Conservation (phyloP, 2,797 vertebrate species). For the Varecia variegata region DNA sequence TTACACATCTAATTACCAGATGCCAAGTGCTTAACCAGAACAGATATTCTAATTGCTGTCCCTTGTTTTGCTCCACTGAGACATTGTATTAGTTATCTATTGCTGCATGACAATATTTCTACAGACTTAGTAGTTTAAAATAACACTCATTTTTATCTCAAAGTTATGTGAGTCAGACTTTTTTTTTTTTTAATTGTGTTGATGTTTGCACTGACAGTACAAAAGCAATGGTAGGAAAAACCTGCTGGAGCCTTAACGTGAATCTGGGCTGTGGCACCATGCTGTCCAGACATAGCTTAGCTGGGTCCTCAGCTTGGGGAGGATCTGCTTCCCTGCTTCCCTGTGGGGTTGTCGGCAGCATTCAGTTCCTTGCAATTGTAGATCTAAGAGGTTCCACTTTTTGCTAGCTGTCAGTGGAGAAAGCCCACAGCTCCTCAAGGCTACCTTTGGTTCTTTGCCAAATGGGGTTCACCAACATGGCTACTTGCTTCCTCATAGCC, state of each 20-base stretch:
- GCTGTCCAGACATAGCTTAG: not conserved
- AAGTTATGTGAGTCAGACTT: not conserved
- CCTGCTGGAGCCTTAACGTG: not conserved
- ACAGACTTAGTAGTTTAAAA: constrained; percentile 1
- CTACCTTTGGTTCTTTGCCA: not conserved
- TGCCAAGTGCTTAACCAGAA: constrained; percentile 57
- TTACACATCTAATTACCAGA: constrained; percentile 73
- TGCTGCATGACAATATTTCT: constrained; percentile 59
- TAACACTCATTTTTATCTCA: not conserved
- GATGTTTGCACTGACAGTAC: not conserved
- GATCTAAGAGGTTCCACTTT: not conserved
- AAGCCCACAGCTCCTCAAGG: not conserved
- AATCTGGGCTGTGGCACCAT: not conserved
- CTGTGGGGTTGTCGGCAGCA: not conserved
- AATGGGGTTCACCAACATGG: not conserved
- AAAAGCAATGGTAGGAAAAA: not conserved
- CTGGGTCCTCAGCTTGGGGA: not conserved
- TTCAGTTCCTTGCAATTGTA: not conserved
- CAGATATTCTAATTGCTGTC: constrained; percentile 29
- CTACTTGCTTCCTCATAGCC: not conserved
- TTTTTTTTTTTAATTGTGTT: not conserved
- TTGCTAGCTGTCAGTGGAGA: not conserved
- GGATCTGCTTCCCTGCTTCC: not conserved
- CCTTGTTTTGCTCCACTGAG: constrained; percentile 51
- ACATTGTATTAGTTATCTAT: constrained; percentile 57